phyloP scores from a whole-genome alignment of 2,888 invertebrate genomes.

The Clivina fossor region DNA sequence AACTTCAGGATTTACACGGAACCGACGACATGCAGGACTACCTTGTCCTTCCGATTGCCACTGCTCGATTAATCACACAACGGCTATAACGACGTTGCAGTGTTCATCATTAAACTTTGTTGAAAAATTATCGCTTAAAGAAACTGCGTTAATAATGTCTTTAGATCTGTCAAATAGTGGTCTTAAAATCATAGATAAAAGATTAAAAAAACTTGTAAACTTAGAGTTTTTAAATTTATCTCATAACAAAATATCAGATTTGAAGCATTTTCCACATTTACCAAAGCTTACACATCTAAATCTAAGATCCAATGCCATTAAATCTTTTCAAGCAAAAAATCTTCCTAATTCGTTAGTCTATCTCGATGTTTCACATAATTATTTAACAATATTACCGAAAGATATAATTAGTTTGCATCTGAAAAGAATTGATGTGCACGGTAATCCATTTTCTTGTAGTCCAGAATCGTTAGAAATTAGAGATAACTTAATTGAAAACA shows the following conservation, averaged over 20 bases:
- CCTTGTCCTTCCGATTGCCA: constrained; percentile 59
- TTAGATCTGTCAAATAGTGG: constrained; percentile 45
- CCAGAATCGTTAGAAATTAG: constrained; percentile 67
- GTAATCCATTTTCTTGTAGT: constrained; percentile 71
- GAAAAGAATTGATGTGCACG: constrained; percentile 65
- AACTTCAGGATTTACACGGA: constrained; percentile 7
- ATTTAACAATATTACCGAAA: constrained; percentile 59
- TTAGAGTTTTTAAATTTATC: constrained; percentile 47
- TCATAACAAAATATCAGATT: constrained; percentile 42
- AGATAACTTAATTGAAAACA: constrained; percentile 57
- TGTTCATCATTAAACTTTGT: constrained; percentile 73
- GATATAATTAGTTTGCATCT: constrained; percentile 61
- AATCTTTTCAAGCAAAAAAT: constrained; percentile 43
- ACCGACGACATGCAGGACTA: constrained; percentile 45
- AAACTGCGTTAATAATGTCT: constrained; percentile 44
- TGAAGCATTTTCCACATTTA: constrained; percentile 42
- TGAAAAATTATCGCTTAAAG: constrained; percentile 58
- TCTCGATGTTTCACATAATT: constrained; percentile 65
- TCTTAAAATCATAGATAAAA: constrained; percentile 46
- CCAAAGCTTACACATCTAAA: constrained; percentile 47
- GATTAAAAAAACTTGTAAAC: constrained; percentile 47
- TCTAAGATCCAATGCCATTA: constrained; percentile 47
- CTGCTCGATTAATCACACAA: constrained; percentile 64
- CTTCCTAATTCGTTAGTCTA: constrained; percentile 48
- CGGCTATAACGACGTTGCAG: constrained; percentile 66